These are phyloP conservation scores for Dolichomitus sp. DNA, from an alignment of 2,888 invertebrate species.

Conservation along the genomic window DNA sequence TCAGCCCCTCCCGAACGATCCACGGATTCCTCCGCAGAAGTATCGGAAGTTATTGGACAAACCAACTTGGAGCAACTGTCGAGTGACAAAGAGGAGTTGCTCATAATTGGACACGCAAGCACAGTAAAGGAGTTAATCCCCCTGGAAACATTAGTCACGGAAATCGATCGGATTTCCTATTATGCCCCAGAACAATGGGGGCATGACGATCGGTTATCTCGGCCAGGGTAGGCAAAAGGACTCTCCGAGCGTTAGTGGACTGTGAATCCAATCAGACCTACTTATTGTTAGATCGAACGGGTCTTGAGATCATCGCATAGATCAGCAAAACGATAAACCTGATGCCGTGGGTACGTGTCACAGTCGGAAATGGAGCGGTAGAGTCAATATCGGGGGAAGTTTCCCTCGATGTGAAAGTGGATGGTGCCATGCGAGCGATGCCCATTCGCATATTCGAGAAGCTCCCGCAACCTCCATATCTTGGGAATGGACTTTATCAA, in stretches of 20 bases:
- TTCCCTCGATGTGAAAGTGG: no score
- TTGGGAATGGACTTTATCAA: conserved; percentile 38
- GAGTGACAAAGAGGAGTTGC: not conserved
- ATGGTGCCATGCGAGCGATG: not conserved
- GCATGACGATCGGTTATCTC: conserved; percentile 1
- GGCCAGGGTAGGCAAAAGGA: not conserved
- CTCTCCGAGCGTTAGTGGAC: not conserved
- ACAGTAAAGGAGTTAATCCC: not conserved
- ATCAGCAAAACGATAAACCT: no score
- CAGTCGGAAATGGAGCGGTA: no score
- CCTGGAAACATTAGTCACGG: not conserved
- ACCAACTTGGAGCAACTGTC: not conserved
- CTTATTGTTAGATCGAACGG: no score
- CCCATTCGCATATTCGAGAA: conserved; percentile 11
- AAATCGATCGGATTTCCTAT: not conserved
- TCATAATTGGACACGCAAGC: not conserved
- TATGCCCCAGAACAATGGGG: no score
- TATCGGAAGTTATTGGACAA: not conserved
- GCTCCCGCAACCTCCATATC: conserved; percentile 9
- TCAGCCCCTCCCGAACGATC: no score
- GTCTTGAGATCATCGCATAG: no score
- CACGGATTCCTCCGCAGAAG: no score
- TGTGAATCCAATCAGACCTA: no score
- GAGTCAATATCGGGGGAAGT: not conserved
- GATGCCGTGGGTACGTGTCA: no score